Evolutionary conservation across 2,113 vertebrate species (phyloP).

Genomic region (Ondatra zibethicus): DNA sequence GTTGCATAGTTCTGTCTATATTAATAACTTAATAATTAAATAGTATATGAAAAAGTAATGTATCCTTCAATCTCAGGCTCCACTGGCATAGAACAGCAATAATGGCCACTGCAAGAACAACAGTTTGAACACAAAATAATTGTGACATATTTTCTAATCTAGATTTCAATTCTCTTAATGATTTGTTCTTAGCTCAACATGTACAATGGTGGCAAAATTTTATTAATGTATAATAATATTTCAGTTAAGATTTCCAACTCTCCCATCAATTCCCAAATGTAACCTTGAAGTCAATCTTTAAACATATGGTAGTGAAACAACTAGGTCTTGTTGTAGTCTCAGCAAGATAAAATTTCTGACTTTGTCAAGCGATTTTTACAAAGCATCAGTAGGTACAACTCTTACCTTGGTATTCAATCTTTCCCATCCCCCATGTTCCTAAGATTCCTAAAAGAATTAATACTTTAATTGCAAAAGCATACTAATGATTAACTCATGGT

Average conservation of each 20-base stretch:
- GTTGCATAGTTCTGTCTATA: too few relatives aligned
- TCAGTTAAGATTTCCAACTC: not conserved
- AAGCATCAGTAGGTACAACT: not conserved
- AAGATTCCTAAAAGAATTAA: not conserved
- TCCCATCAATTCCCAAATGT: not conserved
- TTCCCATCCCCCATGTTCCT: not conserved
- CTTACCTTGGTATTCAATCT: not conserved
- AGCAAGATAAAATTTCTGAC: not conserved
- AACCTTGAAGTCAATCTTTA: not conserved
- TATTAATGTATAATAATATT: not conserved
- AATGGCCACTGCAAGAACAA: fast-evolving
- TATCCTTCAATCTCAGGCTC: too few relatives aligned
- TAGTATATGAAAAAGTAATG: too few relatives aligned
- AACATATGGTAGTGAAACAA: not conserved
- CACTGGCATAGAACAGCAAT: fast-evolving
- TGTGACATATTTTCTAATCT: not conserved
- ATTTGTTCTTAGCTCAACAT: not conserved
- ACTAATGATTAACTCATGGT: not conserved
- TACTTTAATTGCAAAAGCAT: not conserved
- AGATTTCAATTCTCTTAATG: not conserved
- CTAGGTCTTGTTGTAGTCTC: not conserved
- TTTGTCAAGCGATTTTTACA: not conserved
- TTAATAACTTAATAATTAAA: too few relatives aligned
- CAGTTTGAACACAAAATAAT: not conserved
- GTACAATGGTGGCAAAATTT: not conserved